Evolutionary conservation across 2,113 vertebrate genomes (phyloP).

Genomic region (Etheostoma cragini): DNA sequence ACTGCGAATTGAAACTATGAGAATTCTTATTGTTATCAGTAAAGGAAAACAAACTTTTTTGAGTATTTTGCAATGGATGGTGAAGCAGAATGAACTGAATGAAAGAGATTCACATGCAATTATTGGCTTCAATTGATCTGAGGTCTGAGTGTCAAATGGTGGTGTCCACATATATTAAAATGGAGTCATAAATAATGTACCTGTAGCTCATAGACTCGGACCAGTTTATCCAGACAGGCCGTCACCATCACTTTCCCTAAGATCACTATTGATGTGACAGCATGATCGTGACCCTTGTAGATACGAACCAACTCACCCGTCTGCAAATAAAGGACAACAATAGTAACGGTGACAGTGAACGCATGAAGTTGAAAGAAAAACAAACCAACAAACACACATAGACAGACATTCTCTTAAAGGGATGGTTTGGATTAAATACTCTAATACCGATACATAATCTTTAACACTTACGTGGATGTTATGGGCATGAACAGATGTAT

Average conservation of each 20-base stretch:
- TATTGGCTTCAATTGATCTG: neutral
- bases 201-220: constrained; percentile 96
- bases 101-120: neutral
- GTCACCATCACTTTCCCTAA: constrained; percentile 98
- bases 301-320: constrained; percentile 93
- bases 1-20: neutral
- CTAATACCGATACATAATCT: neutral
- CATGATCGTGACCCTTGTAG: constrained; percentile 95
- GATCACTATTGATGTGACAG: constrained; percentile 93
- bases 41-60: neutral
- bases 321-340: constrained; percentile 71
- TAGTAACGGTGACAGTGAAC: neutral
- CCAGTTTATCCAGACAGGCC: constrained; percentile 93
- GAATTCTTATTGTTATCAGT: neutral
- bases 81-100: neutral
- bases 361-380: neutral
- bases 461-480: constrained; percentile 93
- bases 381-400: neutral
- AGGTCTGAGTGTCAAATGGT: neutral
- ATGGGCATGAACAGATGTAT: constrained; percentile 96
- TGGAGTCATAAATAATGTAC: constrained; percentile 71
- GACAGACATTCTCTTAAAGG: neutral
- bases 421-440: too few relatives aligned
- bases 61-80: neutral
- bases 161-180: neutral